Percentiles rank a stretch among this genome's conserved stretches.
Evolutionary conservation across 2,888 invertebrate genomes (phyloP).

Genomic region (Sussaba pulchella): DNA sequence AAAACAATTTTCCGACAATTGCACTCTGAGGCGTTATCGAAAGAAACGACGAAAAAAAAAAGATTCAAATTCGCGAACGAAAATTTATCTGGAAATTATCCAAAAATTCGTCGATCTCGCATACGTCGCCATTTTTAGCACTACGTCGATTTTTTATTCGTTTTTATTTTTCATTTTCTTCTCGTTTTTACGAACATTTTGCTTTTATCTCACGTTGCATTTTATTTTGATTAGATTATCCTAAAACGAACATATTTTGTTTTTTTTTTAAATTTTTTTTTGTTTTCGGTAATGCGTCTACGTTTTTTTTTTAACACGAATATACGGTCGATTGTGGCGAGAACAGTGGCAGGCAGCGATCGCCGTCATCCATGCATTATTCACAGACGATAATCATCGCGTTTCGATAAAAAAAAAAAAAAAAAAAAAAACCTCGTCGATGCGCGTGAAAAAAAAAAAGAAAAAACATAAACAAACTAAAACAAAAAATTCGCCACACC

Average conservation of each 20-base stretch:
- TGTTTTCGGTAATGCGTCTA: no score
- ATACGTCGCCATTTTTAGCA: background rate
- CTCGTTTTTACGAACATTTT: conserved; percentile 27
- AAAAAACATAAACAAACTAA: no score
- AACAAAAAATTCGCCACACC: conserved; percentile 4
- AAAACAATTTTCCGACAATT: conserved; percentile 4
- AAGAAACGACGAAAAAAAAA: background rate
- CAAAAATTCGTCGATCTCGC: background rate
- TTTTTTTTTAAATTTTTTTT: conserved; percentile 76
- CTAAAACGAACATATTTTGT: conserved; percentile 80
- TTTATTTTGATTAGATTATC: conserved; percentile 78
- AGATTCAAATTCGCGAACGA: background rate
- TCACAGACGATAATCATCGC: conserved; percentile 35
- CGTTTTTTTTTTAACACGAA: conserved; percentile 76
- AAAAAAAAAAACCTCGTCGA: conserved; percentile 38
- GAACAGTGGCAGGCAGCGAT: conserved; percentile 51
- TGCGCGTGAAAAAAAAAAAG: conserved; percentile 33
- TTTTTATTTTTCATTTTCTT: conserved; percentile 67
- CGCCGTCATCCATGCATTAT: conserved; percentile 34
- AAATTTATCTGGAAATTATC: conserved; percentile 9
- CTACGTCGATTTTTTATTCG: conserved; percentile 22
- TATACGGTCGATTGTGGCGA: conserved; percentile 75
- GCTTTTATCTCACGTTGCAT: conserved; percentile 57
- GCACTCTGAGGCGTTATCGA: conserved; percentile 7
- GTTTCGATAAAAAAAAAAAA: no score